Percentiles rank a stretch among this genome's conserved stretches.
These are phyloP conservation scores for Tetranychus urticae DNA, from an alignment of 1,140 invertebrate species.

Conservation along the genomic window DNA sequence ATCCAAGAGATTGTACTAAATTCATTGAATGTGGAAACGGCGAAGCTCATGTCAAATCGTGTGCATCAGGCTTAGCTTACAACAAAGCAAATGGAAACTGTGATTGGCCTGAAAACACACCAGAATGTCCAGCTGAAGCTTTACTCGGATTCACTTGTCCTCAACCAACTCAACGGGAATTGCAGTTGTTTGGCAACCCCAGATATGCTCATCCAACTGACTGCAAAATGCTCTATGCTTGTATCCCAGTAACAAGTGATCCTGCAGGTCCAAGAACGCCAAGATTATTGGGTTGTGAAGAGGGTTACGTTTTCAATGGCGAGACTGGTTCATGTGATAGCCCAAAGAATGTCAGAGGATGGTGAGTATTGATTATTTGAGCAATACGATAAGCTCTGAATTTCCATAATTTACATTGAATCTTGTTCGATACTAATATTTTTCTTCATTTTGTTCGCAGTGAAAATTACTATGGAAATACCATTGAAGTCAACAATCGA, in stretches of 20 bases:
- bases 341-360: slow-evolving; percentile 41
- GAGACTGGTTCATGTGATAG: slow-evolving; percentile 55
- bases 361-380: slow-evolving; percentile 18
- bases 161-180: slow-evolving; percentile 30
- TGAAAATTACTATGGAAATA: not conserved
- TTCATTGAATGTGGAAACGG: slow-evolving; percentile 76
- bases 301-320: slow-evolving; percentile 60
- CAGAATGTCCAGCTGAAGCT: slow-evolving; percentile 55
- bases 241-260: slow-evolving; percentile 22
- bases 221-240: slow-evolving; percentile 63
- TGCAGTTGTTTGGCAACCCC: slow-evolving; percentile 28
- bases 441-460: not conserved
- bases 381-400: not conserved
- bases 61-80: slow-evolving; percentile 56
- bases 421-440: not conserved
- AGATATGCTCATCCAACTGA: slow-evolving; percentile 55
- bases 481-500: not conserved
- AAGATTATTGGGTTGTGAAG: slow-evolving; percentile 55
- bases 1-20: slow-evolving; percentile 52
- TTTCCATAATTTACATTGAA: not conserved
- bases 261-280: slow-evolving; percentile 25
- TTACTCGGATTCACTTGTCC: slow-evolving; percentile 51
- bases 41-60: slow-evolving; percentile 47
- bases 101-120: slow-evolving; percentile 73
- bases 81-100: slow-evolving; percentile 66